Evolutionary conservation across 2,888 invertebrate genomes (phyloP).

Genomic region (Calameuta filiformis): DNA sequence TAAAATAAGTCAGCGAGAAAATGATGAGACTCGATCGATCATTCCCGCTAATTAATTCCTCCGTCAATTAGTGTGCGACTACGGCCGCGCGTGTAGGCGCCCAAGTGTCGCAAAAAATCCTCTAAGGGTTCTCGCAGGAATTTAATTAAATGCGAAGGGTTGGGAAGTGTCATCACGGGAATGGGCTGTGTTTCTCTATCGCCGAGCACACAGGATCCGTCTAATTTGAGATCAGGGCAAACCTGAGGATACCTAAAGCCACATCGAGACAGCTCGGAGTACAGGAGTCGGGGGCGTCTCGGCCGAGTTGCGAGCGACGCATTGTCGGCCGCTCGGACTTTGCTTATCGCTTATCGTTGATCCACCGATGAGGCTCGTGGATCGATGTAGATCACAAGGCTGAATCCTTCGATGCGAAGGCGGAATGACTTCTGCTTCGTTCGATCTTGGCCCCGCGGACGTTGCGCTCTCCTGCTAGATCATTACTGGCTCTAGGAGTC

Average conservation of each 20-base stretch:
- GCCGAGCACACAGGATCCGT: no score
- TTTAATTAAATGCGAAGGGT: slow-evolving; percentile 56
- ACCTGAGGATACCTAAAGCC: no score
- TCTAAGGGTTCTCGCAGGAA: slow-evolving; percentile 49
- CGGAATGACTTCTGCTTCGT: no score
- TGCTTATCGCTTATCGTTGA: no score
- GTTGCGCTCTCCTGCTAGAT: slow-evolving; percentile 33
- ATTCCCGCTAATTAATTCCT: slow-evolving; percentile 60
- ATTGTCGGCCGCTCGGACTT: not conserved
- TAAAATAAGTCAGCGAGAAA: no score
- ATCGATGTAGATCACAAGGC: slow-evolving; percentile 53
- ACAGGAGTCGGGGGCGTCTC: slow-evolving; percentile 30
- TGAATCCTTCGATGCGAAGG: slow-evolving; percentile 10
- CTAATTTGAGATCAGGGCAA: no score
- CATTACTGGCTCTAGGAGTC: slow-evolving; percentile 10
- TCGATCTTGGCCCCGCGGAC: slow-evolving; percentile 21
- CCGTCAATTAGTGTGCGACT: slow-evolving; percentile 55
- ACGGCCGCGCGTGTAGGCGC: slow-evolving; percentile 29
- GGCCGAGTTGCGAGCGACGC: not conserved
- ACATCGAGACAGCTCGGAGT: slow-evolving; percentile 13
- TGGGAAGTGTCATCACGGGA: no score
- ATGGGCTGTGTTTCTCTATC: no score
- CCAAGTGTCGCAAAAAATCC: slow-evolving; percentile 35
- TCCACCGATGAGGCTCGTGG: slow-evolving; percentile 13
- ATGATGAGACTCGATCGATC: slow-evolving; percentile 47